phyloP scores from a whole-genome alignment of 2,888 invertebrate species.

The Oxyteleia sp. region DNA sequence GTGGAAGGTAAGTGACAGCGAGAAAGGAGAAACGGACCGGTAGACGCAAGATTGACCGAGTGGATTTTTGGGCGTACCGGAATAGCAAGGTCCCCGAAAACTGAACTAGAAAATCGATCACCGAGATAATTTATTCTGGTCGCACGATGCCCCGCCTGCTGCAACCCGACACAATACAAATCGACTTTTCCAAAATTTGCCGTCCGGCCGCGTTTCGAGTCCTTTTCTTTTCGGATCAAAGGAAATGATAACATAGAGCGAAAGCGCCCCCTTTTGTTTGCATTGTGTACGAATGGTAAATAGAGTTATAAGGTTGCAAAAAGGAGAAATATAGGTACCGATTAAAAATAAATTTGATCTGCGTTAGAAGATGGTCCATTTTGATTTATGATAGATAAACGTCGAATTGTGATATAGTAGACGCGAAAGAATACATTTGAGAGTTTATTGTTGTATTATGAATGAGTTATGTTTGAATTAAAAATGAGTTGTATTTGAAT shows the following conservation, averaged over 20 bases:
- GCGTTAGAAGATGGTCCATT: constrained; percentile 31
- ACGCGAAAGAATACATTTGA: constrained; percentile 5
- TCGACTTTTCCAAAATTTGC: constrained; percentile 55
- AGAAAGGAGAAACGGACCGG: constrained; percentile 15
- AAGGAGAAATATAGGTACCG: constrained; percentile 31
- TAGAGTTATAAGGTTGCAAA: constrained; percentile 63
- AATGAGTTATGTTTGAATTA: constrained; percentile 39
- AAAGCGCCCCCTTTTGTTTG: constrained; percentile 46
- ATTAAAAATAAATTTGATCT: constrained; percentile 56
- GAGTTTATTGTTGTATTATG: constrained; percentile 27
- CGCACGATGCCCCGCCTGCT: constrained; percentile 51
- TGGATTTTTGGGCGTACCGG: constrained; percentile 50
- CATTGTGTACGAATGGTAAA: constrained; percentile 40
- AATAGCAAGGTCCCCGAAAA: constrained; percentile 54
- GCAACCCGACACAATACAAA: constrained; percentile 42
- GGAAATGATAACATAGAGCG: constrained; percentile 48
- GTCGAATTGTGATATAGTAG: constrained; percentile 48
- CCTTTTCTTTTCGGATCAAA: constrained; percentile 49
- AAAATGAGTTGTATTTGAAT: constrained; percentile 38
- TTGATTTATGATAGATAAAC: constrained; percentile 56
- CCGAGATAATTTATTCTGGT: constrained; percentile 67
- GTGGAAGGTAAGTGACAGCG: constrained; percentile 44
- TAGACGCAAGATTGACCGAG: constrained; percentile 49
- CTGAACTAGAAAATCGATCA: constrained; percentile 72
- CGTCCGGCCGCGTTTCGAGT: constrained; percentile 24